Conservation (phyloP, 2,797 vertebrate genomes). For the Enteromius fasciolatus region DNA sequence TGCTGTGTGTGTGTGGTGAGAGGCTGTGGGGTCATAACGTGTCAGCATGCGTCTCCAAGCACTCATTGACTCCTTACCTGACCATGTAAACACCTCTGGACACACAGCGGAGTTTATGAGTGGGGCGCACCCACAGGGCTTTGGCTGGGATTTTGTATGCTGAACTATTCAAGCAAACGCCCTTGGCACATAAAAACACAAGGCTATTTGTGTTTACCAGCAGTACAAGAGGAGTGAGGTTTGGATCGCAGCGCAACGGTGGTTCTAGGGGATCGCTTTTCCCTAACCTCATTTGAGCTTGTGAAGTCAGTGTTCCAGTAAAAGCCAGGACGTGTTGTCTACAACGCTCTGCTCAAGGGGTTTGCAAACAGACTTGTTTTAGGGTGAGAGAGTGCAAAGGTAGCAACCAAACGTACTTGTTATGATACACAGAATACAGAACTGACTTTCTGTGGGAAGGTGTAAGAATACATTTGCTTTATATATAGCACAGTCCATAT, state of each 20-base stretch:
- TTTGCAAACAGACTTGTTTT: conserved; percentile 3
- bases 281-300: conserved; percentile 31
- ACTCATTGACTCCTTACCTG: conserved; percentile 61
- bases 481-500: neutral
- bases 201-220: conserved; percentile 64
- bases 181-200: conserved; percentile 59
- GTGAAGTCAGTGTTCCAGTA: conserved; percentile 42
- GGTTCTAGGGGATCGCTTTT: conserved; percentile 58
- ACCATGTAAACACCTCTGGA: conserved; percentile 65
- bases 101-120: conserved; percentile 60
- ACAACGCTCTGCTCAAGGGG: neutral
- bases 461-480: neutral
- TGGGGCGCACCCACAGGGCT: conserved; percentile 48
- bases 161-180: conserved; percentile 38
- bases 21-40: conserved; percentile 37
- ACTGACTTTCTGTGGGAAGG: neutral
- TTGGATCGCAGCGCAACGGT: conserved; percentile 51
- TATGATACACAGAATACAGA: neutral
- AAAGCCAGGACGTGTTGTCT: conserved; percentile 34
- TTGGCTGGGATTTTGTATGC: conserved; percentile 56
- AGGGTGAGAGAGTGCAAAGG: conserved; percentile 24
- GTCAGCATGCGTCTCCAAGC: conserved; percentile 42
- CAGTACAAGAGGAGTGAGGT: conserved; percentile 53
- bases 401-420: neutral
- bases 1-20: conserved; percentile 56